Base-by-base conservation (phyloP, 1,140 invertebrate genomes). In the Hyles vespertilio region DNA sequence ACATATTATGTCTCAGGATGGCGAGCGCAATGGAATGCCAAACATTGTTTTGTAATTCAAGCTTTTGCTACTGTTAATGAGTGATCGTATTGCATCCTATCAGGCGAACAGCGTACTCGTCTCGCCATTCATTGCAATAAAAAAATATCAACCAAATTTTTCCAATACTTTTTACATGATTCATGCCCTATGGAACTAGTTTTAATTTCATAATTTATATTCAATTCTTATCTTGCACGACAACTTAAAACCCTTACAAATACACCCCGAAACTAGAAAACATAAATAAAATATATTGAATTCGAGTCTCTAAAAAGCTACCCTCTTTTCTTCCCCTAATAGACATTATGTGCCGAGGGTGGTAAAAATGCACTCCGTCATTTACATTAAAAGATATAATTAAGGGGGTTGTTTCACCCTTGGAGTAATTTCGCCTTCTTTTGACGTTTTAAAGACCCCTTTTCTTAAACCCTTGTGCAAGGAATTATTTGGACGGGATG, bases 331-430 rank as follows among this genome's bases (percentile, higher is more conserved):
- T 11, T 56, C 55, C 67, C 69, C 70, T 61, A 55, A 53, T 67
- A 65, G 67, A 70, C 59, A 32, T 64, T 68, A 68, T 59, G 52
- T 79, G 78, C 64, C 68, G 67, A 72, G 69, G 77, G 63, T 75
- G 74, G 76, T 78, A 85, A 87, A 87, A 87, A 87, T 87, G 81
- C 79, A 83, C 74, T 81, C 75, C 78, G 77, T 79, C 81, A 82
- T 80, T 51, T 77, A 78, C 78, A 79, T 84, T 87, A 84, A 87
- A 86, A 86, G 81, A 85, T 87, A 83, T 87, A 87, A 87, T 87
- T 85, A 85, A 84, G 78, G 77, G 75, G 78, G 77, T 70, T 74
- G 70, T 62, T 51, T 57, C 74, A 70, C 81, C 82, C 79, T 79
- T 72, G 63, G 72, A 79, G 82, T 80, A 82, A 80, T 74, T 48